Percentiles rank a stretch among this genome's conserved stretches.
Evolutionary conservation across 2,113 vertebrate genomes (phyloP).

Genomic region (Motacilla tschutschensis): DNA sequence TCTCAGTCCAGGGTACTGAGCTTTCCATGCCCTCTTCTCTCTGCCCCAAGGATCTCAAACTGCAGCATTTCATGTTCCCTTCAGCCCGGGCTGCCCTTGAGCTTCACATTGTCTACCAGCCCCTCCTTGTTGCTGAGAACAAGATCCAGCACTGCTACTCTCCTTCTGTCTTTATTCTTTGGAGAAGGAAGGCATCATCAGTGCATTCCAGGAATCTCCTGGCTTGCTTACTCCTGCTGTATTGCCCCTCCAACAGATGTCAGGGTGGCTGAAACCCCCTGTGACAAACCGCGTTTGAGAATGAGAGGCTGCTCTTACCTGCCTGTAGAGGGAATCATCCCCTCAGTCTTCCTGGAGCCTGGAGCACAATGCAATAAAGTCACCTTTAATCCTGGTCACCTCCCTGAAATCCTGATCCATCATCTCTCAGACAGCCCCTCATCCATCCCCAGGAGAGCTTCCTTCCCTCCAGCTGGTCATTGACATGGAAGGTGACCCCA

Average conservation of each 20-base stretch:
- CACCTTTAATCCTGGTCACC: background rate
- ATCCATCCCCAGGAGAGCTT: background rate
- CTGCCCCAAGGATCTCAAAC: background rate
- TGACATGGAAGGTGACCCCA: background rate
- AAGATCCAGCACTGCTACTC: background rate
- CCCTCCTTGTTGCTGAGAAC: background rate
- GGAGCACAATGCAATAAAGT: background rate
- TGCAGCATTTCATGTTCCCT: background rate
- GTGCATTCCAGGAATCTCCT: background rate
- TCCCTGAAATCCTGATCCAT: background rate
- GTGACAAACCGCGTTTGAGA: background rate
- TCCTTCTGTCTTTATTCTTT: background rate
- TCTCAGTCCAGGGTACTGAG: background rate
- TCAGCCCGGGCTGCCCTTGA: background rate
- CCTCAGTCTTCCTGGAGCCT: background rate
- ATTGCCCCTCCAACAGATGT: background rate
- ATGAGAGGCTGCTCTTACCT: background rate
- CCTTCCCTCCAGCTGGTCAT: background rate
- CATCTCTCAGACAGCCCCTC: background rate
- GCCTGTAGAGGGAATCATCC: background rate
- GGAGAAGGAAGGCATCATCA: background rate
- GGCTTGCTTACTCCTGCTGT: background rate
- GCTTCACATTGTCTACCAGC: background rate
- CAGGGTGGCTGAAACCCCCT: background rate
- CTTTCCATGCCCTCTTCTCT: background rate